Evolutionary conservation across 2,888 invertebrate genomes (phyloP), one percentile per base, ranked within the genome.

Genomic region (Lasioglossum oenotherae): DNA sequence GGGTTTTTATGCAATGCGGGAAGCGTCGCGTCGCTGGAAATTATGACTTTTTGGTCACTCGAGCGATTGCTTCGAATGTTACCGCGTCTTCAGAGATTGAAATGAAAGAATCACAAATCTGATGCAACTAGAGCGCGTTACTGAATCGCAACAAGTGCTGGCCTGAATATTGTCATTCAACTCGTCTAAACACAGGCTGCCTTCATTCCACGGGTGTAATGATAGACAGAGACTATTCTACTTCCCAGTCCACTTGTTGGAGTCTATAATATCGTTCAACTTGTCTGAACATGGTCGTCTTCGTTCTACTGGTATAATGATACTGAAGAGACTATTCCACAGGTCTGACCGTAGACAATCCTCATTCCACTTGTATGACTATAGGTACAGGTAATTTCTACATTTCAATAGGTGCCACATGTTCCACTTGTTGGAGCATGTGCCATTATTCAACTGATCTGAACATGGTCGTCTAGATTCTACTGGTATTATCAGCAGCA

Each of bases 381-480:
- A 31, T 31, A 64, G 64, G 16, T 64, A 31, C 5, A 31, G 16
- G 16, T 27, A 31, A 64, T 16, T 64, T 31, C 64, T 31, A 31
- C 16, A 64, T 31, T 31, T 31, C 64, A 31, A 64, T 64, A 31
- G 31, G 16, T 64, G 27, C 31, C 31, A 31, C 64, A 31, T 64
- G 64, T 64, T 31, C 60, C 60, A 64, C 60, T 64, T 64, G 60
- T 64, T 64, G 60, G 60, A 64, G 64, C 60, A 27, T 5, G 14
- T 16, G 27, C 5, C 60, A 14, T 27, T 16, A 31, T 64, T 64
- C 64, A 64, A 64, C 64, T 31, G 27, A 16, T 16, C 31, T 31
- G 64, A 64, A 27, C 64, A 31, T 31, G 31, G 16, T 27, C 16
- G 31, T 31, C 16, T 31, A 16, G 6, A 16, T 64, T 64, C 64